A percentile compares a stretch with the other conserved stretches of the same genome.
phyloP scores from a whole-genome alignment of 2,113 vertebrate genomes.

The Clarias magur region DNA sequence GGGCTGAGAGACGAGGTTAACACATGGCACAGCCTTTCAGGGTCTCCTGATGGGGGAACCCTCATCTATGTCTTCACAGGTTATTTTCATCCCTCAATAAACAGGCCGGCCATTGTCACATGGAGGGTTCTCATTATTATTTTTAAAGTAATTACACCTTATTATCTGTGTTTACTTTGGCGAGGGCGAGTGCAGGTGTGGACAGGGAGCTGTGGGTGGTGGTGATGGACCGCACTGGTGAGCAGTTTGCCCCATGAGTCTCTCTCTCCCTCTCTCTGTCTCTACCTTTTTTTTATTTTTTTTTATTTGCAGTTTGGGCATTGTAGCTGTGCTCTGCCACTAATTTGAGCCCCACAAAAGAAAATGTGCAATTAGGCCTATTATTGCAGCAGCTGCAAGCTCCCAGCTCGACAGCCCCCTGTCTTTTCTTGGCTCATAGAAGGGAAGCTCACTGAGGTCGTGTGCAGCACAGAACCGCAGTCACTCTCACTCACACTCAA shows the following conservation, averaged over 20 bases:
- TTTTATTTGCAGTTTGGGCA: constrained; percentile 83
- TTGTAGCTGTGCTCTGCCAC: constrained; percentile 90
- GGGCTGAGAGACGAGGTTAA: constrained; percentile 52
- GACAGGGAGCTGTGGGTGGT: constrained; percentile 84
- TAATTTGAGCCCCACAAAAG: constrained; percentile 90
- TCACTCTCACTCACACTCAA: constrained; percentile 49
- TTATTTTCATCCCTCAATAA: constrained; percentile 83
- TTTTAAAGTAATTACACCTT: constrained; percentile 96
- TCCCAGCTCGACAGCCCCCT: constrained; percentile 71
- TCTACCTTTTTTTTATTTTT: constrained; percentile 49
- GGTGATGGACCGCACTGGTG: constrained; percentile 79
- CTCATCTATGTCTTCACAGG: constrained; percentile 73
- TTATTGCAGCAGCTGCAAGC: constrained; percentile 94
- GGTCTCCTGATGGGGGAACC: constrained; percentile 67
- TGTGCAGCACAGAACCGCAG: constrained; percentile 53
- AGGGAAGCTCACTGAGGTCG: constrained; percentile 46
- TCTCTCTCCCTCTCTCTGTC: neutral
- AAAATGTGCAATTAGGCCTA: constrained; percentile 93
- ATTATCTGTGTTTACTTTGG: constrained; percentile 98
- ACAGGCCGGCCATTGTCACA: constrained; percentile 83
- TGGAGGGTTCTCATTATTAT: constrained; percentile 83
- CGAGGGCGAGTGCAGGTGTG: constrained; percentile 92
- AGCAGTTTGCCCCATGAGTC: constrained; percentile 77
- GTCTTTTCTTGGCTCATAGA: constrained; percentile 59
- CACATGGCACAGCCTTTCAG: constrained; percentile 57